Conservation (phyloP, 1,140 invertebrate genomes). For the Conopomorpha cramerella region DNA sequence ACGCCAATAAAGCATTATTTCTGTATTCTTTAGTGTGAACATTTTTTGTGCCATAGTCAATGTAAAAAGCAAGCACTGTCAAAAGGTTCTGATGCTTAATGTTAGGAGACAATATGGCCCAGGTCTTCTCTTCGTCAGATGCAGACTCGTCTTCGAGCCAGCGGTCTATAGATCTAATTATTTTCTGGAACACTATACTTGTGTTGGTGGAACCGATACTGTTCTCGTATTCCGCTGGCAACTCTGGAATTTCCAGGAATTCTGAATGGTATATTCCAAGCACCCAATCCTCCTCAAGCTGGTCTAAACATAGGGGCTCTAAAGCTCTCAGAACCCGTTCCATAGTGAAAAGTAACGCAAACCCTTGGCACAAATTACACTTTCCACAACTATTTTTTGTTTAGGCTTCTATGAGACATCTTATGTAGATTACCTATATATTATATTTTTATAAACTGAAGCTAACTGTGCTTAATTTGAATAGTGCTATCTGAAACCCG, state of each 20-base stretch:
- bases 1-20: conserved; percentile 32
- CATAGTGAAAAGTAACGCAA: conserved; percentile 15
- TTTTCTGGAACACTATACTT: conserved; percentile 13
- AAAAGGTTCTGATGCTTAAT: conserved; percentile 29
- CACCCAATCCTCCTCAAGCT: conserved; percentile 30
- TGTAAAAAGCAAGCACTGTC: conserved; percentile 31
- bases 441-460: no score
- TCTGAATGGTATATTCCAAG: conserved; percentile 29
- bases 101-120: conserved; percentile 26
- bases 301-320: conserved; percentile 19
- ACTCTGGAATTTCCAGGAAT: conserved; percentile 35
- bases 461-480: no score
- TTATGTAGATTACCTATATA: no score
- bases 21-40: conserved; percentile 23
- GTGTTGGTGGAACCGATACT: conserved; percentile 18
- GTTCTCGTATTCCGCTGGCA: conserved; percentile 31
- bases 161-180: conserved; percentile 17
- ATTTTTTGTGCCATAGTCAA: conserved; percentile 36
- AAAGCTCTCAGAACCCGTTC: conserved; percentile 18
- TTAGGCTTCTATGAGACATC: no score
- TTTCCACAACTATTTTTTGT: no score
- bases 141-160: conserved; percentile 16
- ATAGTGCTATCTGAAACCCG: no score
- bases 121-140: conserved; percentile 26
- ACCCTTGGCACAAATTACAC: no score